Evolutionary conservation across 2,797 vertebrate genomes (phyloP).

Genomic region (Sarcophilus harrisii): DNA sequence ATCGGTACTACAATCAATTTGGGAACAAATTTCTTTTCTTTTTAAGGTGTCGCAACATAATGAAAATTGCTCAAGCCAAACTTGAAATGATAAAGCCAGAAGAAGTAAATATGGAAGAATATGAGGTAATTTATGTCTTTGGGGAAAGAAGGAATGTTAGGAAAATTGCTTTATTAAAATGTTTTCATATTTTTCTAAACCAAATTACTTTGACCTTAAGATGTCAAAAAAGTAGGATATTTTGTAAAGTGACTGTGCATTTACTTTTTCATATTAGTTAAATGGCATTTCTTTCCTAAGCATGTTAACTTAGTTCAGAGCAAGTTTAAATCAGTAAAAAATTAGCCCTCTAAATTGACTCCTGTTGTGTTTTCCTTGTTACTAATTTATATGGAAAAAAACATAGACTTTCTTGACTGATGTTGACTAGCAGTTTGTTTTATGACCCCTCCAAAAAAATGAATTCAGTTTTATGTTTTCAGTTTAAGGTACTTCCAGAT

Average conservation of each 20-base stretch:
- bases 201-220: background rate
- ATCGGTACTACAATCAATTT: slow-evolving; percentile 56
- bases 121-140: slow-evolving; percentile 89
- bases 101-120: slow-evolving; percentile 98
- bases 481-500: background rate
- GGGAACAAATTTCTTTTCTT: slow-evolving; percentile 51
- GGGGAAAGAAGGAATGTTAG: background rate
- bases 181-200: background rate
- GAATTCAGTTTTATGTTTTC: background rate
- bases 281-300: slow-evolving; percentile 10
- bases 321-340: slow-evolving; percentile 32
- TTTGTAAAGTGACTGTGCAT: background rate
- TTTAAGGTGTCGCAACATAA: slow-evolving; percentile 96
- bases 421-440: background rate
- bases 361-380: background rate
- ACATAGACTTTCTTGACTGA: background rate
- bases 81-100: slow-evolving; percentile 97
- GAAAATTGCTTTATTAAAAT: background rate
- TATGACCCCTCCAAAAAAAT: too few species aligned
- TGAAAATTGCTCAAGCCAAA: slow-evolving; percentile 98
- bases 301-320: background rate
- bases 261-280: background rate
- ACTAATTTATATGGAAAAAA: background rate
- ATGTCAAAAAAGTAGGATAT: background rate
- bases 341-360: background rate